A percentile compares a stretch with the other conserved stretches of the same genome.
Evolutionary conservation across 2,888 invertebrate genomes (phyloP).

Genomic region (Lasioglossum pauxillum): DNA sequence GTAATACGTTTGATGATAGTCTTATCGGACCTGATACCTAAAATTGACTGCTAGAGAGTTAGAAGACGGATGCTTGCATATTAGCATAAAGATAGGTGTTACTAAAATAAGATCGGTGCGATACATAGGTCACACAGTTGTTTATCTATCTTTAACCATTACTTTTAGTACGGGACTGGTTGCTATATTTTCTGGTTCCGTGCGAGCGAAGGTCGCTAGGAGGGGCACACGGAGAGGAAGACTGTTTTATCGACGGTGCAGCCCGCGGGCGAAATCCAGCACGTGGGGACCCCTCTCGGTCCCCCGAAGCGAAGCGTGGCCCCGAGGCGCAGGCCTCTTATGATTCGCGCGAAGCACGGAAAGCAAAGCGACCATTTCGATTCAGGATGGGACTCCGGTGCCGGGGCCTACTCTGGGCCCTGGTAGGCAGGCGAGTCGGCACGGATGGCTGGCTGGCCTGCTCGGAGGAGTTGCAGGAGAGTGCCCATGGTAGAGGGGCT

Average conservation of each 20-base stretch:
- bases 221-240: neutral
- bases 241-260: slow-evolving; percentile 63
- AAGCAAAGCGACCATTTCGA: slow-evolving; percentile 65
- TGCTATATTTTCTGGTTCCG: neutral
- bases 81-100: too few species aligned
- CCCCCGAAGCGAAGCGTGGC: slow-evolving; percentile 43
- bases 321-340: slow-evolving; percentile 43
- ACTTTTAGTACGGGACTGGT: neutral
- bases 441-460: slow-evolving; percentile 67
- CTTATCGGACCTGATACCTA: neutral
- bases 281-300: slow-evolving; percentile 67
- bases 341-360: slow-evolving; percentile 64
- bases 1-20: neutral
- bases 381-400: slow-evolving; percentile 56
- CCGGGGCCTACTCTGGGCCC: slow-evolving; percentile 57
- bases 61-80: neutral
- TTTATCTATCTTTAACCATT: neutral
- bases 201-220: neutral
- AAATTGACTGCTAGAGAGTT: neutral
- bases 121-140: neutral
- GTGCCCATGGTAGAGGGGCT: slow-evolving; percentile 69
- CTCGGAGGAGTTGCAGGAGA: slow-evolving; percentile 65
- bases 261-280: slow-evolving; percentile 55
- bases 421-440: slow-evolving; percentile 67
- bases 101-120: too few species aligned